Percentiles rank a stretch among this genome's conserved stretches.
Evolutionary conservation across 1,140 invertebrate species (phyloP).

Genomic region (Wiebesia pumilae): DNA sequence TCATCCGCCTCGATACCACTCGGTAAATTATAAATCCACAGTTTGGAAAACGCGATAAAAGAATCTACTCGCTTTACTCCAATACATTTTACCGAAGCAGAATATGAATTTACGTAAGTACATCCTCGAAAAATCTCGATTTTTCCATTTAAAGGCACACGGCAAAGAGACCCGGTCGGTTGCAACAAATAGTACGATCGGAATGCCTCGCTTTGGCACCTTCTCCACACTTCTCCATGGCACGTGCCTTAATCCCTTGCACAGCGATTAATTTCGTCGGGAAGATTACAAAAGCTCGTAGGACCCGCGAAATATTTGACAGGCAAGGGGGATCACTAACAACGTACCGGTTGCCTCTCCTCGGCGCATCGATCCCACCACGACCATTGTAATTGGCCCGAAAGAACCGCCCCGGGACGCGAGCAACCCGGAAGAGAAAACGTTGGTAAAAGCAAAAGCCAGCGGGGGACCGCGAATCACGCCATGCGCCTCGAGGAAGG

Average conservation of each 20-base stretch:
- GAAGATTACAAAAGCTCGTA: not conserved
- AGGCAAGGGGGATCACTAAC: not conserved
- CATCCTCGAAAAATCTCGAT: too few species aligned
- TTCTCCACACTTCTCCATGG: too few species aligned
- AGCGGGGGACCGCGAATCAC: not conserved
- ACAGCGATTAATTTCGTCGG: not conserved
- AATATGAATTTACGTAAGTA: too few species aligned
- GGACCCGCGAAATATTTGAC: not conserved
- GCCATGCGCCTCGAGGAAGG: not conserved
- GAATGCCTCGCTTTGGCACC: too few species aligned
- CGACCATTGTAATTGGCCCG: not conserved
- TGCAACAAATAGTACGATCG: too few species aligned
- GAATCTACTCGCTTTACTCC: too few species aligned
- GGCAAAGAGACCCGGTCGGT: too few species aligned
- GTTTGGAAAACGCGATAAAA: too few species aligned
- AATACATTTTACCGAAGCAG: too few species aligned
- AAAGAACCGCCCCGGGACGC: not conserved
- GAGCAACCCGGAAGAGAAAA: not conserved
- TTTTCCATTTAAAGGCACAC: too few species aligned
- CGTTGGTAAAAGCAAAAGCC: not conserved
- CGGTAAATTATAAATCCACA: not conserved
- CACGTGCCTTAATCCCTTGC: not conserved
- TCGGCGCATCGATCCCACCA: not conserved
- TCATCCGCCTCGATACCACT: not conserved
- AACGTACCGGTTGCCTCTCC: not conserved